Base-by-base conservation (phyloP, 2,888 invertebrate species). In the Leptogaster cylindrica region DNA sequence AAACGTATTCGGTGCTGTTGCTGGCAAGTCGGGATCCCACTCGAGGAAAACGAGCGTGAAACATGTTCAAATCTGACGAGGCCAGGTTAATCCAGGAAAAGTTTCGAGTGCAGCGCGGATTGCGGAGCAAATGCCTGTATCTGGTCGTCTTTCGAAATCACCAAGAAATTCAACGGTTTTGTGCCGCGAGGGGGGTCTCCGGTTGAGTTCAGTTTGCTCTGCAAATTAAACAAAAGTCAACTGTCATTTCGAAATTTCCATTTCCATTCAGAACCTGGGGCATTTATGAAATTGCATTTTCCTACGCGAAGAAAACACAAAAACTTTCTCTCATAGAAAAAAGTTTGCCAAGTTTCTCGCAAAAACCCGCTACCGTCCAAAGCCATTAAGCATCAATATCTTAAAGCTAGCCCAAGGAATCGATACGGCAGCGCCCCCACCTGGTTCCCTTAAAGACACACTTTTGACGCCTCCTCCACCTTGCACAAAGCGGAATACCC, bases 261-360 rank as follows among this genome's bases (percentile, higher is more conserved):
- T 64, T 64, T 64, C 33, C 64, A 46, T 46, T 64, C 64, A 48
- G 20, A 16, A 33, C 64, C 23, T 6, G 31, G 44, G 64, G 64
- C 64, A 48, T 48, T 63, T 48, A 64, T 48, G 48, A 64, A 64
- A 64, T 64, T 64, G 64, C 64, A 64, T 64, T 64, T n/a, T 64
- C 36, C 36, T 33, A 63, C 44, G 8, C 23, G 48, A 28, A 48
- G 63, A 28, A 48, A 64, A 48, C 46, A 48, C 33, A 64, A 20
- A 64, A 64, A 64, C 64, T 64, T 64, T 64, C 64, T 31, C 64
- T 48, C 33, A 16, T 64, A 44, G 48, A 20, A 48, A 48, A 33
- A 64, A 48, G 33, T 61, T 61, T 61, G 39, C 12, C 16, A 61
- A 28, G 27, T 61, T 61, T 44, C 44, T 44, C 27, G 61, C 44